These are phyloP conservation scores for Characodon lateralis DNA, from an alignment of 2,797 vertebrate genomes.

Conservation along the genomic window DNA sequence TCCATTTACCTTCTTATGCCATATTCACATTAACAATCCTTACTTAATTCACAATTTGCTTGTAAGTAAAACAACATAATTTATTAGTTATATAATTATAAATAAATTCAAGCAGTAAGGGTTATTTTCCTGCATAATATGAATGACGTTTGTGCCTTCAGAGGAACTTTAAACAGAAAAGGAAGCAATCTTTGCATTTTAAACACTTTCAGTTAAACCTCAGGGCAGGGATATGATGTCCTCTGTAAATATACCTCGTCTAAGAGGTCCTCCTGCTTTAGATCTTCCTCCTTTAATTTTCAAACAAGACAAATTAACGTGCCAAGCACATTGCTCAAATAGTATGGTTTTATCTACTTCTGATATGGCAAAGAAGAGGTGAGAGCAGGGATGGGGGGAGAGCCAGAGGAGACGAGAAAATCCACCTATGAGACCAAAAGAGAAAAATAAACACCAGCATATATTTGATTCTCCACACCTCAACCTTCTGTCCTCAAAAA, in stretches of 20 bases:
- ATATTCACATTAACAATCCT: background rate
- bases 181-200: background rate
- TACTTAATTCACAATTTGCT: background rate
- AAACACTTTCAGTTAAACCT: background rate
- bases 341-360: slow-evolving; percentile 54
- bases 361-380: slow-evolving; percentile 40
- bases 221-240: background rate
- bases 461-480: slow-evolving; percentile 22
- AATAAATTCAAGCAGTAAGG: background rate
- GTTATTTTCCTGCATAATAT: background rate
- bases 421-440: slow-evolving; percentile 34
- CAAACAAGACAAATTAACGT: slow-evolving; percentile 23
- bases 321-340: slow-evolving; percentile 9
- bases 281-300: slow-evolving; percentile 9
- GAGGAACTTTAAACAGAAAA: too few species aligned
- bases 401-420: slow-evolving; percentile 30
- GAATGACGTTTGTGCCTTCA: background rate
- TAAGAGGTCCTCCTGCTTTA: background rate
- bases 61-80: background rate
- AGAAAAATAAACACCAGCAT: background rate
- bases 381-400: slow-evolving; percentile 3
- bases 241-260: background rate
- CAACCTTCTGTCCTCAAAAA: background rate
- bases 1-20: background rate
- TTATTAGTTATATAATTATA: background rate